Evolutionary conservation across 2,113 vertebrate genomes (phyloP).

Genomic region (Rhea pennata): DNA sequence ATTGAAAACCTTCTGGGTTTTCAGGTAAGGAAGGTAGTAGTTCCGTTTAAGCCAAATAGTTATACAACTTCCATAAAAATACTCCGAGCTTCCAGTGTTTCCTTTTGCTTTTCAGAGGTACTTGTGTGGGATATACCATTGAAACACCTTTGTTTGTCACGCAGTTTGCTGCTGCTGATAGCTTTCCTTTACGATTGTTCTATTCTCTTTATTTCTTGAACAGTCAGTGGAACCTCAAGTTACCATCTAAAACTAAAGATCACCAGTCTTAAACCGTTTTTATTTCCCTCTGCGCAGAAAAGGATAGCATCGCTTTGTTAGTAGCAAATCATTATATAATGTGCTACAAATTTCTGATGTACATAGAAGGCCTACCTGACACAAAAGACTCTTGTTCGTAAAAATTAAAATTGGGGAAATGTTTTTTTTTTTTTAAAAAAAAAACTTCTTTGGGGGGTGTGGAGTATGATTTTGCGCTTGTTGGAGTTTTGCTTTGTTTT

Average conservation of each 20-base stretch:
- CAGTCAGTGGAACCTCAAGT: background rate
- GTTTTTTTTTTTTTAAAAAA: background rate
- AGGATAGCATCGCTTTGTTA: background rate
- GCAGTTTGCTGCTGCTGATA: background rate
- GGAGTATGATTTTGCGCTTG: background rate
- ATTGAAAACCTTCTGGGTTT: conserved; percentile 57
- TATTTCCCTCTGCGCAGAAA: background rate
- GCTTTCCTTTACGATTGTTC: background rate
- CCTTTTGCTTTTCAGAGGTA: background rate
- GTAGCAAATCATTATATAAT: background rate
- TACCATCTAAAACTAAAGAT: background rate
- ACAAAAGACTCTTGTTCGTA: background rate
- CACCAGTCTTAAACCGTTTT: background rate
- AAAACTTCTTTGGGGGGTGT: too few species aligned
- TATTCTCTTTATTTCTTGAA: background rate
- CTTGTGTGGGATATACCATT: background rate
- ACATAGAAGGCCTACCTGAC: background rate
- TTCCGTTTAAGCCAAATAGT: conserved; percentile 32
- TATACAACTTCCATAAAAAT: conserved; percentile 21
- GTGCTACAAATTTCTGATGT: background rate
- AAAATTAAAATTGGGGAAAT: background rate
- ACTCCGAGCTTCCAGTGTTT: background rate
- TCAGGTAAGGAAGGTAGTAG: conserved; percentile 11
- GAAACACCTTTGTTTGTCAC: background rate
- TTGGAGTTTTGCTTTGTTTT: background rate